Conservation (phyloP, 1,140 invertebrate species). For the Magallana angulata region DNA sequence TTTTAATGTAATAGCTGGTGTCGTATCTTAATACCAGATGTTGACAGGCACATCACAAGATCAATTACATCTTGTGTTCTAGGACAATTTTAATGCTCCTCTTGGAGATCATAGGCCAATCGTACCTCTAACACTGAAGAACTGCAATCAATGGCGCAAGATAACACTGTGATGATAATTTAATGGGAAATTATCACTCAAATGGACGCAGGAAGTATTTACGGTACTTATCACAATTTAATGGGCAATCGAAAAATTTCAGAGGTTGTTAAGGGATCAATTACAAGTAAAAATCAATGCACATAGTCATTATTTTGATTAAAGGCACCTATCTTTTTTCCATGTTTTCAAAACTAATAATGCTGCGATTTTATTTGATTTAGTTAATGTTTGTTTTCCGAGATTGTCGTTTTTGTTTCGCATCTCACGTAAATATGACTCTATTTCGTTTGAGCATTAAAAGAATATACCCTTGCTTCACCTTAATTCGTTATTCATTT, state of each 20-base stretch:
- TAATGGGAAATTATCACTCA: conserved; percentile 5
- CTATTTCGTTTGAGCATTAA: background rate
- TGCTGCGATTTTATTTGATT: background rate
- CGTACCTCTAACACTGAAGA: conserved; percentile 14
- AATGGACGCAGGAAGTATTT: background rate
- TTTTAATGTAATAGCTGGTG: background rate
- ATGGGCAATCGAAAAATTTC: background rate
- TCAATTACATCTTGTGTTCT: background rate
- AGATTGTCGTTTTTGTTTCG: background rate
- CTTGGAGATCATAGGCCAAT: conserved; percentile 1
- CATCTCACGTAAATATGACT: background rate
- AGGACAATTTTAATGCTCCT: background rate
- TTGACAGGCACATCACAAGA: background rate
- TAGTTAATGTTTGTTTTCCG: background rate
- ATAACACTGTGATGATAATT: background rate
- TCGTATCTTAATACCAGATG: background rate
- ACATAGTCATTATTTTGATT: background rate
- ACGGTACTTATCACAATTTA: conserved; percentile 6
- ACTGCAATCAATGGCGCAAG: background rate
- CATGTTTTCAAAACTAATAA: background rate
- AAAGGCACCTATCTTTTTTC: background rate
- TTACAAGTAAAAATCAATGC: conserved; percentile 10
- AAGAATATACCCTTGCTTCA: background rate
- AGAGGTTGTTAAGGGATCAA: background rate
- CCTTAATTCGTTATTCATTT: background rate